Evolutionary conservation across 2,113 vertebrate species (phyloP).

Genomic region (Centropus bengalensis): DNA sequence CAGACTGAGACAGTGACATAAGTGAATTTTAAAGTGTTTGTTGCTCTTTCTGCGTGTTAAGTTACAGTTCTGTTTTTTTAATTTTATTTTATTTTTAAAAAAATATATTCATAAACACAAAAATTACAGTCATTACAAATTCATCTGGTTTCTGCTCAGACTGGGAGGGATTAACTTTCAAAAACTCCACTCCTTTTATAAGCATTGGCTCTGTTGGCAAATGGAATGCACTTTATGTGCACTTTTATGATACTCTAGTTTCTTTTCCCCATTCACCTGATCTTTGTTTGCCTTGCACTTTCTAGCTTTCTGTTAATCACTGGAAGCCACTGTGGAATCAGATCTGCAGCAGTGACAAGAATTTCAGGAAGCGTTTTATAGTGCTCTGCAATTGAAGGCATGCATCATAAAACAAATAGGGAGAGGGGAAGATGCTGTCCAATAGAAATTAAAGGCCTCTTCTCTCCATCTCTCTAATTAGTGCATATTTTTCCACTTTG

Average conservation of each 20-base stretch:
- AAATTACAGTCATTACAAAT: not conserved
- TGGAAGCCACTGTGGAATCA: slow-evolving; percentile 54
- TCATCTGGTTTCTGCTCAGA: slow-evolving; percentile 35
- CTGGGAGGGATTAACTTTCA: slow-evolving; percentile 13
- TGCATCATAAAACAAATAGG: not conserved
- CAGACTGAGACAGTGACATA: not conserved
- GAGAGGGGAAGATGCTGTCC: slow-evolving; percentile 31
- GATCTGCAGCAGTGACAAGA: slow-evolving; percentile 40
- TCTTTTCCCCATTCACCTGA: slow-evolving; percentile 65
- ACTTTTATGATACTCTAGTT: slow-evolving; percentile 23
- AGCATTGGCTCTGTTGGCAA: slow-evolving; percentile 21
- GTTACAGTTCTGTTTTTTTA: not conserved
- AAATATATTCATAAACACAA: not conserved
- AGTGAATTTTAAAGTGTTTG: not conserved
- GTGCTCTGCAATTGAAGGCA: slow-evolving; percentile 43
- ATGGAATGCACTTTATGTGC: slow-evolving; percentile 7
- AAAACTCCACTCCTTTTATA: slow-evolving; percentile 23
- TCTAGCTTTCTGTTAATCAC: slow-evolving; percentile 60
- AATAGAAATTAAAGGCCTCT: not conserved
- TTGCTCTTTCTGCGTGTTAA: not conserved
- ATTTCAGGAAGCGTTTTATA: slow-evolving; percentile 66
- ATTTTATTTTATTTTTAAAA: not conserved
- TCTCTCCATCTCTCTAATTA: not conserved
- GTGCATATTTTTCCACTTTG: slow-evolving; percentile 14
- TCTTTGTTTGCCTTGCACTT: slow-evolving; percentile 61